Evolutionary conservation across 1,140 invertebrate genomes (phyloP).

Genomic region (Aphidius ervi): DNA sequence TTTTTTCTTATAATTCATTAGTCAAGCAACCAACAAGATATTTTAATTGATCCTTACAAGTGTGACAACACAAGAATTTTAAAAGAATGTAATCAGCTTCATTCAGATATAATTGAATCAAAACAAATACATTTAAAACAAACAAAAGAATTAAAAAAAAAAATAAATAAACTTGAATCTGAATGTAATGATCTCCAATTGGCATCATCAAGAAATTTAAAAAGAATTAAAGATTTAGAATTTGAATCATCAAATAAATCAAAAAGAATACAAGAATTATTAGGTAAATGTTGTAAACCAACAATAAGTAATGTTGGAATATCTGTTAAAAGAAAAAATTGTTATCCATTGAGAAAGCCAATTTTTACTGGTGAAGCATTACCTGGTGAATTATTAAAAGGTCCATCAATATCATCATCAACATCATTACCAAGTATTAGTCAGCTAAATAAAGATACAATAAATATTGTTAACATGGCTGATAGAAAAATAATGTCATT

Average conservation of each 20-base stretch:
- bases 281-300: slow-evolving; percentile 58
- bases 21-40: slow-evolving; percentile 57
- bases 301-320: slow-evolving; percentile 43
- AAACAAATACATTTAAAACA: slow-evolving; percentile 62
- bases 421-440: slow-evolving; percentile 34
- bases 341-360: slow-evolving; percentile 44
- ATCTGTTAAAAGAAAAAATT: slow-evolving; percentile 42
- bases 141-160: slow-evolving; percentile 59
- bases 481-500: slow-evolving; percentile 52
- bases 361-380: slow-evolving; percentile 40
- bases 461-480: slow-evolving; percentile 47
- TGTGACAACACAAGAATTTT: slow-evolving; percentile 67
- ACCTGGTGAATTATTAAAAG: slow-evolving; percentile 28
- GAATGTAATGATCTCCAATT: slow-evolving; percentile 59
- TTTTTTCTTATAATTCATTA: slow-evolving; percentile 29
- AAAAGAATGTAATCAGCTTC: slow-evolving; percentile 68
- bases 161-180: slow-evolving; percentile 56
- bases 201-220: slow-evolving; percentile 56
- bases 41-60: slow-evolving; percentile 64
- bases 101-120: slow-evolving; percentile 62
- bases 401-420: slow-evolving; percentile 3
- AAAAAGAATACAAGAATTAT: slow-evolving; percentile 56
- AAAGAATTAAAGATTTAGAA: slow-evolving; percentile 56
- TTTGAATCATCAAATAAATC: slow-evolving; percentile 56
- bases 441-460: slow-evolving; percentile 37